These are phyloP conservation scores for Bergia sp. DNA, from an alignment of 92 coral and sea anemone genomes.

Conservation along the genomic window DNA sequence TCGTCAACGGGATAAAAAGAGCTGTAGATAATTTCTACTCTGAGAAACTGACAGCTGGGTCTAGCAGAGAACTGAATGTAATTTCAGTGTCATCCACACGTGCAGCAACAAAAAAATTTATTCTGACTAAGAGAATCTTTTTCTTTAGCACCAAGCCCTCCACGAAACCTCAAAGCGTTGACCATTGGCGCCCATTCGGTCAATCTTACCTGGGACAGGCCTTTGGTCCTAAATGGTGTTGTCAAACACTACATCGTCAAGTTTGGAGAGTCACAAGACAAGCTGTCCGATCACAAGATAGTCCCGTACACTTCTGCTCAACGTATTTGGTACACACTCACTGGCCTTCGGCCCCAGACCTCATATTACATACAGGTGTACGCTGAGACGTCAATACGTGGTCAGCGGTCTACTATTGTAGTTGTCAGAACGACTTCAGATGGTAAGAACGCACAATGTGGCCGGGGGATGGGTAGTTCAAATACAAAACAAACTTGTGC, in stretches of 20 bases:
- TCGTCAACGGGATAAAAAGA: too few species aligned
- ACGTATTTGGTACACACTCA: background rate
- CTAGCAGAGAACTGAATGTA: too few species aligned
- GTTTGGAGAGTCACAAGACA: slow-evolving; percentile 51
- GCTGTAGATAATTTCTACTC: too few species aligned
- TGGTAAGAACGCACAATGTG: slow-evolving; percentile 49
- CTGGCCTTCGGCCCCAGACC: slow-evolving; percentile 55
- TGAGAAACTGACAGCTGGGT: too few species aligned
- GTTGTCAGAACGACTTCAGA: slow-evolving; percentile 60
- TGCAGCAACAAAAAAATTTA: background rate
- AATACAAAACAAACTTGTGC: background rate
- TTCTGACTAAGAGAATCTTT: background rate
- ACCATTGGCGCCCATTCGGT: slow-evolving; percentile 48
- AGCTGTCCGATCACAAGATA: slow-evolving; percentile 29
- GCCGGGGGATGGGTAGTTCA: background rate
- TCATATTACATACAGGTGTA: slow-evolving; percentile 57
- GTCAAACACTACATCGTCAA: slow-evolving; percentile 53
- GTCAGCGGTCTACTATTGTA: slow-evolving; percentile 49
- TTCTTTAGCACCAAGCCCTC: slow-evolving; percentile 66
- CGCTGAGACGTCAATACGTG: slow-evolving; percentile 68
- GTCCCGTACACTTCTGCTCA: slow-evolving; percentile 15
- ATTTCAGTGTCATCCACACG: background rate
- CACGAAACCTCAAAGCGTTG: slow-evolving; percentile 49
- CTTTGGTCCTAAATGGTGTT: slow-evolving; percentile 56
- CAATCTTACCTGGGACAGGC: slow-evolving; percentile 50